Conservation (phyloP, 2,113 vertebrate genomes). For the Syngnathoides biaculeatus region DNA sequence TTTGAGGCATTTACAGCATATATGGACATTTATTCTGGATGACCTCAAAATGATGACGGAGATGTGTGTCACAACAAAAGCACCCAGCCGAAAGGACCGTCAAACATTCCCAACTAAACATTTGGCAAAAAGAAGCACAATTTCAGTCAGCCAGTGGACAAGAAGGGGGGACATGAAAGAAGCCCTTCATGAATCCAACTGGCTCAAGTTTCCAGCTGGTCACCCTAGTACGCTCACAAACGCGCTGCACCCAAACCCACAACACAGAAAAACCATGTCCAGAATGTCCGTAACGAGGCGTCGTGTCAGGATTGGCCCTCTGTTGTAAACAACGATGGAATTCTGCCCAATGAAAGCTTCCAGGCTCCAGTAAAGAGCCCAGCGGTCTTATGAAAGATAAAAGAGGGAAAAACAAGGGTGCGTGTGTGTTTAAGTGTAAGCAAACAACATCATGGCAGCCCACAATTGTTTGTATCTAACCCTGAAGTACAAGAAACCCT, state of each 20-base stretch:
- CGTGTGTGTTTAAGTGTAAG: not conserved
- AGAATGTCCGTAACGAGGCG: slow-evolving; percentile 38
- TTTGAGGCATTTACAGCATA: slow-evolving; percentile 6
- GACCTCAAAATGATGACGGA: not conserved
- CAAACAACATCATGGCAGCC: not conserved
- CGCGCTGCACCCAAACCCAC: slow-evolving; percentile 11
- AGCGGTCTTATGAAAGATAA: slow-evolving; percentile 45
- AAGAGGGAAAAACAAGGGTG: slow-evolving; percentile 1
- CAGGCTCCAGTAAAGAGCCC: slow-evolving; percentile 53
- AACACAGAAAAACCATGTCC: slow-evolving; percentile 28
- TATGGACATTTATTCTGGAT: not conserved
- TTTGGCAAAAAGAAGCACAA: slow-evolving; percentile 65
- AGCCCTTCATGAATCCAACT: slow-evolving; percentile 57
- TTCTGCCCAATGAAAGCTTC: slow-evolving; percentile 59
- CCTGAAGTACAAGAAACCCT: not conserved
- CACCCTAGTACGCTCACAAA: slow-evolving; percentile 21
- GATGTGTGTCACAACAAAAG: not conserved
- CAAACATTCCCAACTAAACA: slow-evolving; percentile 63
- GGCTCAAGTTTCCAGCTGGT: slow-evolving; percentile 59
- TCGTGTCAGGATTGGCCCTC: slow-evolving; percentile 28
- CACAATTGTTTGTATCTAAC: not conserved
- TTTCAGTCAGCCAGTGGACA: slow-evolving; percentile 55
- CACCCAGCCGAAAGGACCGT: slow-evolving; percentile 25
- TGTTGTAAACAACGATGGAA: slow-evolving; percentile 57
- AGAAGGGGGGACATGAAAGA: slow-evolving; percentile 58